phyloP scores from a whole-genome alignment of 1,140 invertebrate genomes.

The Zeugodacus cucurbitae region DNA sequence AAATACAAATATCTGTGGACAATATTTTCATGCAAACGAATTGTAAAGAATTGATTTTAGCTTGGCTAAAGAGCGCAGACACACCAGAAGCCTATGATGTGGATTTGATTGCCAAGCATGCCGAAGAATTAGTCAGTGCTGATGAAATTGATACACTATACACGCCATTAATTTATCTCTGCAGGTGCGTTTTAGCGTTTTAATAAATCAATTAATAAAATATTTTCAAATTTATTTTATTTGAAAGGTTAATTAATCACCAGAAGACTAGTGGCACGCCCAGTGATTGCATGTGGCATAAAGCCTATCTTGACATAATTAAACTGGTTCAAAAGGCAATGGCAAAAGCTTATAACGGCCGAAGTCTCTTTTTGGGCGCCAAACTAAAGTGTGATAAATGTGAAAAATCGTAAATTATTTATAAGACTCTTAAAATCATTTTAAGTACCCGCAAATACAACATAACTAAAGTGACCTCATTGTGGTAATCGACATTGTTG shows the following conservation, averaged over 20 bases:
- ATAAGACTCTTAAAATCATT: too few species aligned
- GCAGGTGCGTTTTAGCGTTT: conserved; percentile 53
- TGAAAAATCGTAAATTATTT: neutral
- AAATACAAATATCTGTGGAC: conserved; percentile 35
- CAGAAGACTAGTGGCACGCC: conserved; percentile 45
- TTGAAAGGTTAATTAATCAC: conserved; percentile 55
- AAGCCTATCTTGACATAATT: conserved; percentile 59
- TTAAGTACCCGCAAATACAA: too few species aligned
- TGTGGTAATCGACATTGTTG: neutral
- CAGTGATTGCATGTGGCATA: conserved; percentile 60
- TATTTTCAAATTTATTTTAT: neutral
- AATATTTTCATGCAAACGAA: conserved; percentile 44
- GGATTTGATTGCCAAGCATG: conserved; percentile 63
- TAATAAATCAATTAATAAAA: neutral
- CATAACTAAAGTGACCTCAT: too few species aligned
- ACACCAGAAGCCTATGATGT: conserved; percentile 64
- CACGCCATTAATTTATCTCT: conserved; percentile 61
- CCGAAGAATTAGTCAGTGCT: conserved; percentile 46
- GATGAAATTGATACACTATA: conserved; percentile 48
- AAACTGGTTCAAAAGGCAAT: conserved; percentile 62
- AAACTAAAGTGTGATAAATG: conserved; percentile 44
- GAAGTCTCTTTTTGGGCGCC: conserved; percentile 15
- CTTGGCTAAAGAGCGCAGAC: conserved; percentile 62
- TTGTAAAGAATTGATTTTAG: conserved; percentile 54
- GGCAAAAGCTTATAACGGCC: conserved; percentile 25